Evolutionary conservation across 64 coral and sea anemone species (phyloP).

Genomic region (Hydrozoanthus tunicans): DNA sequence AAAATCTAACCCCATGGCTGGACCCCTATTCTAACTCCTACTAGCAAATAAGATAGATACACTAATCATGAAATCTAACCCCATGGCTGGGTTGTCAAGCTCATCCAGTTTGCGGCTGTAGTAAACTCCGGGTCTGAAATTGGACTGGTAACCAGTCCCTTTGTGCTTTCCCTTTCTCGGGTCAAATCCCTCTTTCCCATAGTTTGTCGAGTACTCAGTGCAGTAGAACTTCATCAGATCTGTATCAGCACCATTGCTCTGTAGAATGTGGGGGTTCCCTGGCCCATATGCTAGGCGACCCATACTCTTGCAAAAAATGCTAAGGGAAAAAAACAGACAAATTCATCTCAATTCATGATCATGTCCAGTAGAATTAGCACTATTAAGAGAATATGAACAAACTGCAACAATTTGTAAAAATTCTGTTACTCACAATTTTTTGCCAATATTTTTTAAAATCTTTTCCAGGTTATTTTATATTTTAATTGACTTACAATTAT

Average conservation of each 20-base stretch:
- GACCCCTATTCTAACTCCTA: too few relatives aligned
- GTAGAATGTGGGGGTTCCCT: constrained; percentile 87
- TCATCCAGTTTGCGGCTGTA: constrained; percentile 96
- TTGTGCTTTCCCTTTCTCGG: constrained; percentile 83
- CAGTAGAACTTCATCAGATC: constrained; percentile 96
- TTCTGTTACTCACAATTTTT: too few relatives aligned
- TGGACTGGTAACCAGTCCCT: constrained; percentile 97
- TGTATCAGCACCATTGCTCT: constrained; percentile 89
- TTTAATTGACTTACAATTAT: too few relatives aligned
- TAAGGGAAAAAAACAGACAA: background rate
- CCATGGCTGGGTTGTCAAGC: constrained; percentile 94
- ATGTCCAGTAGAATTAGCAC: background rate
- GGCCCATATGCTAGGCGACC: constrained; percentile 93
- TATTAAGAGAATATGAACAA: background rate
- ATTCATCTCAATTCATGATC: background rate
- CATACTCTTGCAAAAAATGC: constrained; percentile 26
- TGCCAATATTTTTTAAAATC: too few relatives aligned
- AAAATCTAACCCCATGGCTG: too few relatives aligned
- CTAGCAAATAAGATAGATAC: too few relatives aligned
- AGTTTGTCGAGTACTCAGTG: constrained; percentile 92
- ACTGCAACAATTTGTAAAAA: too few relatives aligned
- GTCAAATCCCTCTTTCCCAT: constrained; percentile 89
- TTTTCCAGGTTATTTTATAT: too few relatives aligned
- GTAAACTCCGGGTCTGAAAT: constrained; percentile 97
- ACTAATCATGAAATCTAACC: constrained; percentile 55